These are phyloP conservation scores for Ischnura elegans DNA, from an alignment of 2,888 invertebrate genomes.

Conservation along the genomic window DNA sequence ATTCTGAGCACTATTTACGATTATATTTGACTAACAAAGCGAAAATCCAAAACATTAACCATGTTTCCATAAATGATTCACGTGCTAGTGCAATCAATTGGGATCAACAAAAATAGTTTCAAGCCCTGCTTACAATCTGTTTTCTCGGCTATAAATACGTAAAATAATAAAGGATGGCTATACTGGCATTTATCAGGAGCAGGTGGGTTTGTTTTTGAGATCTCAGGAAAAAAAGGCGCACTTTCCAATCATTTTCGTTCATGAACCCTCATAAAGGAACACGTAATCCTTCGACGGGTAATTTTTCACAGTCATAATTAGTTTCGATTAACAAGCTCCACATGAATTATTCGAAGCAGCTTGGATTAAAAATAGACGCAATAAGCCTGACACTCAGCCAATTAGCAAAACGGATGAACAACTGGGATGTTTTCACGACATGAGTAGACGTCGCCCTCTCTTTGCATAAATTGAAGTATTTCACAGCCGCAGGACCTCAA, in stretches of 20 bases:
- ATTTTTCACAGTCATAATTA: neutral
- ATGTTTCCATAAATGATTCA: no score
- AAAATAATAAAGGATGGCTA: neutral
- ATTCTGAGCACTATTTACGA: no score
- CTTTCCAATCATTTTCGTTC: neutral
- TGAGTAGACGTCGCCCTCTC: no score
- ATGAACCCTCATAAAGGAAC: neutral
- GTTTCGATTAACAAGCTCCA: neutral
- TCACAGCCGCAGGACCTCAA: no score
- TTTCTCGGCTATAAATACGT: no score
- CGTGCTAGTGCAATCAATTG: no score
- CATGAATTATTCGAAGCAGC: neutral
- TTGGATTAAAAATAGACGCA: neutral
- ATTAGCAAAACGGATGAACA: neutral
- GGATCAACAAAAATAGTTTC: no score
- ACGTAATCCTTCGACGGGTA: neutral
- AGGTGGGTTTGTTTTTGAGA: neutral
- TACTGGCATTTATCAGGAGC: neutral
- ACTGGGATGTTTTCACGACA: neutral
- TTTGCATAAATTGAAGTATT: no score
- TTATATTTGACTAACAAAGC: no score
- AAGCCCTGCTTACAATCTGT: no score
- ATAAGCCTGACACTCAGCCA: neutral
- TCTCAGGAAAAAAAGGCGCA: neutral
- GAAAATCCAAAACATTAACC: no score